These are phyloP conservation scores for Microtus pennsylvanicus DNA, from an alignment of 2,113 vertebrate genomes.

Conservation along the genomic window DNA sequence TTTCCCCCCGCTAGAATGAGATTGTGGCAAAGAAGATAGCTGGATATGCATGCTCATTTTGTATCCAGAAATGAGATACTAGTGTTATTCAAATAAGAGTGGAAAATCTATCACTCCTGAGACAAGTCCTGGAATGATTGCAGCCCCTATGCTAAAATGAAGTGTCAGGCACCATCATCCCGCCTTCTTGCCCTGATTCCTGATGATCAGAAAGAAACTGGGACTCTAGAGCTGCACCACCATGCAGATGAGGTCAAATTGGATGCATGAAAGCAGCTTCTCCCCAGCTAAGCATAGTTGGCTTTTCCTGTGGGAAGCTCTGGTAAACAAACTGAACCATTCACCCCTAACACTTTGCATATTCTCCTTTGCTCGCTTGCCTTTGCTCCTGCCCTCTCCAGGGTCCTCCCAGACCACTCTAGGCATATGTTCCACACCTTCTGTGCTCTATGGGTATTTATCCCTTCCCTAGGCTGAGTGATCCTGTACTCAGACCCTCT, in stretches of 20 bases:
- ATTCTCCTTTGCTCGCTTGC: neutral
- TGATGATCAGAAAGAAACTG: constrained; percentile 53
- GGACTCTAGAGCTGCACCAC: neutral
- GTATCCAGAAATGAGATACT: constrained; percentile 66
- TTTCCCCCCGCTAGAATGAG: constrained; percentile 36
- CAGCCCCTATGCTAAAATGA: constrained; percentile 69
- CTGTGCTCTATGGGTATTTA: neutral
- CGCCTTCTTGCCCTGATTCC: constrained; percentile 29
- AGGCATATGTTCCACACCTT: neutral
- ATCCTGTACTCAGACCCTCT: neutral
- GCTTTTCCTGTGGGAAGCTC: neutral
- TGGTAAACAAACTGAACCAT: neutral
- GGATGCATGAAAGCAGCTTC: neutral
- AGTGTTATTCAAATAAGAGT: constrained; percentile 58
- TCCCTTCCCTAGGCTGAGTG: neutral
- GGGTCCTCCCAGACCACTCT: neutral
- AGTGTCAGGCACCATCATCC: constrained; percentile 59
- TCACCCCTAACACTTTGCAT: neutral
- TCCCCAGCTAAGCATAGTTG: neutral
- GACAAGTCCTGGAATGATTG: constrained; percentile 54
- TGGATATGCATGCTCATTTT: constrained; percentile 59
- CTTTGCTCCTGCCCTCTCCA: neutral
- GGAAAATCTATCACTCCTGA: constrained; percentile 71
- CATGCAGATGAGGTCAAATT: neutral
- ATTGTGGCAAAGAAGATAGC: constrained; percentile 56